Conservation (phyloP, 2,113 vertebrate species). For the Daboia siamensis region DNA sequence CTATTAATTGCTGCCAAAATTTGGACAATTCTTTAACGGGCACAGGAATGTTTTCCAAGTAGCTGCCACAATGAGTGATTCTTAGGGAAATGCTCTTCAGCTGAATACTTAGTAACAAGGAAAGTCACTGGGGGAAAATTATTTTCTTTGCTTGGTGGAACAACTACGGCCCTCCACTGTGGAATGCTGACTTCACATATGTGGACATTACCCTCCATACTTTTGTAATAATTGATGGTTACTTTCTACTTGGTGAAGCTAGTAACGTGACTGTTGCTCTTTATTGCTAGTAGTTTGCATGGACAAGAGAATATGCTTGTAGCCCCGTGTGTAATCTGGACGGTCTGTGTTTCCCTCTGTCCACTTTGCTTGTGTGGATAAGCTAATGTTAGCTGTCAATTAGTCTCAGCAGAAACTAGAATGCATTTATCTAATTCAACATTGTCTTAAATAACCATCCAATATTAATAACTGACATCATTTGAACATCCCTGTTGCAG, state of each 20-base stretch:
- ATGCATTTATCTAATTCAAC: neutral
- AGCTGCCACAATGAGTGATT: too few species aligned
- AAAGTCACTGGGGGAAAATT: constrained; percentile 28
- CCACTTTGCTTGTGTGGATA: neutral
- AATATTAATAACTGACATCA: fast-evolving
- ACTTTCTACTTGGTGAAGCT: neutral
- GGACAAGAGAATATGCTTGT: constrained; percentile 18
- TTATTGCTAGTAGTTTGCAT: constrained; percentile 33
- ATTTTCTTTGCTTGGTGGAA: constrained; percentile 91
- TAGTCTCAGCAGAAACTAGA: neutral
- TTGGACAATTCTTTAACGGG: neutral
- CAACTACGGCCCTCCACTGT: constrained; percentile 85
- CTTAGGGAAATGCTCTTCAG: neutral
- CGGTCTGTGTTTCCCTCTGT: neutral
- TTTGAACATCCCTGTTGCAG: constrained; percentile 62
- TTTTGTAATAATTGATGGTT: neutral
- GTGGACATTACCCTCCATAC: constrained; percentile 58
- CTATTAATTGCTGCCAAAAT: neutral
- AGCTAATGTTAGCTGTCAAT: neutral
- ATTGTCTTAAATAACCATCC: neutral
- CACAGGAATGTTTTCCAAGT: neutral
- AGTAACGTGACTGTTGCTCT: constrained; percentile 21
- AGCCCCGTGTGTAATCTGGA: constrained; percentile 11
- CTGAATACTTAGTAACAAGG: constrained; percentile 18
- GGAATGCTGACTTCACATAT: constrained; percentile 92